Evolutionary conservation across 2,888 invertebrate species (phyloP), one percentile per base, ranked within the genome.

Genomic region (Archaeoteleia sp.): DNA sequence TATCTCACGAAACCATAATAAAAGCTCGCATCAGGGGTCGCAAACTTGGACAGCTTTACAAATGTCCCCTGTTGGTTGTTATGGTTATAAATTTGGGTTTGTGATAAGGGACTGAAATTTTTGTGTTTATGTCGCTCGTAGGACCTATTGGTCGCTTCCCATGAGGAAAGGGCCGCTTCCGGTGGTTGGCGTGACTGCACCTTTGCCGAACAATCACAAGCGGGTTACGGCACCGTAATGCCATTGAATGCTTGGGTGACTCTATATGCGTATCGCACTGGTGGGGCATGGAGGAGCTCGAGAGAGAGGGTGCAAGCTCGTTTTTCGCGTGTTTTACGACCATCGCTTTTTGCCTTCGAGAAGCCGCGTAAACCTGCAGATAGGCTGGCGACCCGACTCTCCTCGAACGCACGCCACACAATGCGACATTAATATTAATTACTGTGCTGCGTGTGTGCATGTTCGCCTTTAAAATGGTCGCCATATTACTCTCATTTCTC

Each of bases 371-470:
- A 39, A 63, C 25, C 15, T 30, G 32, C 60, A 27, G 60, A 39
- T 23, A 57, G 48, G 43, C 15, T 17, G 10, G 48, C 54, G 53
- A 53, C 72, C 75, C 74, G 76, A 76, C 71, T 76, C 74, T 71
- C 74, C 73, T 67, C 51, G 72, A 76, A 76, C 74, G 67, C 70
- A 45, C 55, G 60, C 57, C 49, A 51, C 42, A 42, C 58, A 69
- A 66, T 69, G 75, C 70, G 72, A 71, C 74, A 75, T 79, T 79
- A 79, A 79, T 79, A 80, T 80, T 78, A 79, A 80, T 79, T 78
- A 79, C 66, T 54, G 53, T 15, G 58, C 68, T 60, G 54, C 60
- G 51, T 60, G 54, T 55, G 51, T 65, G 60, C 60, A 63, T 51
- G 63, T 68, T 65, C 45, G 60, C 57, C 45, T 55, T 30, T 61